Evolutionary conservation across 2,888 invertebrate genomes (phyloP).

Genomic region (Tetheella fluctuosa): DNA sequence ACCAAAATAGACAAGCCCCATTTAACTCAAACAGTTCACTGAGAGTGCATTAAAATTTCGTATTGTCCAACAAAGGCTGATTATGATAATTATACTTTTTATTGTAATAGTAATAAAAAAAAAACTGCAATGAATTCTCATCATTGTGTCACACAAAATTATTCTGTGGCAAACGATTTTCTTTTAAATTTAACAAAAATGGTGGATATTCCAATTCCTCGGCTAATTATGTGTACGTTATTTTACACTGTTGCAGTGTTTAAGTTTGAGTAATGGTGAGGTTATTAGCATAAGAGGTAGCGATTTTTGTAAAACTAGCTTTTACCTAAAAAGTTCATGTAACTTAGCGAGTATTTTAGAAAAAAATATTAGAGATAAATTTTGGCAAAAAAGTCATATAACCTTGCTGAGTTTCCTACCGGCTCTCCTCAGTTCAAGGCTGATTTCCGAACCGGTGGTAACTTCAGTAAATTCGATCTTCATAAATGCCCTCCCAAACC

Average conservation of each 20-base stretch:
- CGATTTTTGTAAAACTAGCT: background rate
- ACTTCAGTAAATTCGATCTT: no score
- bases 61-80: slow-evolving; percentile 9
- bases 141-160: slow-evolving; percentile 36
- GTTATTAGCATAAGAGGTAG: background rate
- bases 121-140: slow-evolving; percentile 34
- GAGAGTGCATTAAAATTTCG: background rate
- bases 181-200: slow-evolving; percentile 57
- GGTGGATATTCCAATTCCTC: slow-evolving; percentile 59
- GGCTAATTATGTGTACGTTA: slow-evolving; percentile 51
- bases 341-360: no score
- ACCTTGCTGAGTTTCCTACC: no score
- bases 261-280: background rate
- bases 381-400: no score
- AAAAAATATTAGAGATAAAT: no score
- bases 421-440: no score
- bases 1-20: background rate
- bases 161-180: slow-evolving; percentile 50
- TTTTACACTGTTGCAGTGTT: slow-evolving; percentile 21
- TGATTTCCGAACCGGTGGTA: no score
- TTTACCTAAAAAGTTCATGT: no score
- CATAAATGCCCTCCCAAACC: no score
- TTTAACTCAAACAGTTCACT: slow-evolving; percentile 5
- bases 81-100: slow-evolving; percentile 12
- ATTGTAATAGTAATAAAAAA: slow-evolving; percentile 10